These are phyloP conservation scores for Tamias sibiricus DNA, from an alignment of 2,113 vertebrate species.

Conservation along the genomic window DNA sequence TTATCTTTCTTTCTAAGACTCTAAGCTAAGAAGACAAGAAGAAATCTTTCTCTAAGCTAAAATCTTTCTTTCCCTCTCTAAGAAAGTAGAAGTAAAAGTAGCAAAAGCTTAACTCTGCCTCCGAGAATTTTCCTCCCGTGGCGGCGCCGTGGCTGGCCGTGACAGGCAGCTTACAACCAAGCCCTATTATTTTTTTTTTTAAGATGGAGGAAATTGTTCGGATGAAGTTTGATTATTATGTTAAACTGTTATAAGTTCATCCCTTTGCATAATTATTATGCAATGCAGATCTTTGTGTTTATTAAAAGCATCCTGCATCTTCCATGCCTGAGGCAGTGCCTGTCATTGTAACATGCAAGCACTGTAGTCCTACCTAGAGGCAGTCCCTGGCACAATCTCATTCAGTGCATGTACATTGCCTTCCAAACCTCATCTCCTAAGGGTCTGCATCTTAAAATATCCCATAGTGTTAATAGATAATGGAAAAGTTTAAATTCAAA, in stretches of 20 bases:
- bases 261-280: constrained; percentile 49
- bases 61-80: too few relatives aligned
- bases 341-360: not conserved
- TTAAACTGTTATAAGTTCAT: not conserved
- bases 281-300: not conserved
- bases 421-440: not conserved
- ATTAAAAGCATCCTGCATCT: not conserved
- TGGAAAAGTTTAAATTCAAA: not conserved
- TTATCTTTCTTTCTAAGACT: too few relatives aligned
- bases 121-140: too few relatives aligned
- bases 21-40: too few relatives aligned
- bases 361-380: not conserved
- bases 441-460: not conserved
- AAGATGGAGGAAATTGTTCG: not conserved
- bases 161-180: too few relatives aligned
- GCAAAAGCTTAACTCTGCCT: too few relatives aligned
- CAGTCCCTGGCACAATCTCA: not conserved
- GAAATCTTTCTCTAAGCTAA: too few relatives aligned
- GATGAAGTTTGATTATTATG: not conserved
- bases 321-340: not conserved
- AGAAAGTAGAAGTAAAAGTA: too few relatives aligned
- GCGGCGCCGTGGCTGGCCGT: too few relatives aligned
- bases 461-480: not conserved
- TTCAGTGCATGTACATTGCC: not conserved
- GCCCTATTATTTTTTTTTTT: not conserved